Evolutionary conservation across 2,113 vertebrate species (phyloP), one percentile per base, ranked within the genome.

Genomic region (Struthidea cinerea): DNA sequence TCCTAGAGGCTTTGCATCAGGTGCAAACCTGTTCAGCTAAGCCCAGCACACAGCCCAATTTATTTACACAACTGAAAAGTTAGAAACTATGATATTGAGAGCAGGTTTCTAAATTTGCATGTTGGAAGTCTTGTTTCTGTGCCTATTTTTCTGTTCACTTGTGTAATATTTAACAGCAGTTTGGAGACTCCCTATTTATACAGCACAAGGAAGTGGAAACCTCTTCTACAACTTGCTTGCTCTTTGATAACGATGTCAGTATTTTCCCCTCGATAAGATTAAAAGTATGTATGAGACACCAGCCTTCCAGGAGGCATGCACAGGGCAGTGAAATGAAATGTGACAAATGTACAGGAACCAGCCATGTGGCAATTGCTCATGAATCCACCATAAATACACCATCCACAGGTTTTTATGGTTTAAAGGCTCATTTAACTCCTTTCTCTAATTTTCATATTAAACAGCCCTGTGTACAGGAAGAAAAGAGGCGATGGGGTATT

Each of bases 311-410:
- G 81, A 91, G 57, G 27, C 37, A 82, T 10, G 28, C 53, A 52
- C 1, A 16, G 81, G 70, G 53, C 67, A 87, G 86, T 71, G 71
- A 93, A 92, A 90, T 65, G 70, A 94, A 96, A 90, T 41, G 75
- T 93, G 91, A 79, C 89, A 95, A 91, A 96, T 39, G 24, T 60
- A 47, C 46, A 79, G 75, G 35, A 95, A 63, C 27, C 68, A 91
- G 33, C 52, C 77, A 64, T 39, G 84, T 75, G 80, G 39, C 24
- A 87, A 80, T 22, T 63, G 86, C 60, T 75, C 70, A 86, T 35
- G 46, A 90, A 90, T 84, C 60, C 3, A 2, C 56, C 4, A 5
- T 65, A 93, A 94, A 93, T 3, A 6, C 83, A 88, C 56, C 39
- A 35, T 28, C 52, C 64, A 59, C 44, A 79, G 80, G 49, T 42